Base-by-base conservation (phyloP, 1,140 invertebrate species). In the Platyura marginata region DNA sequence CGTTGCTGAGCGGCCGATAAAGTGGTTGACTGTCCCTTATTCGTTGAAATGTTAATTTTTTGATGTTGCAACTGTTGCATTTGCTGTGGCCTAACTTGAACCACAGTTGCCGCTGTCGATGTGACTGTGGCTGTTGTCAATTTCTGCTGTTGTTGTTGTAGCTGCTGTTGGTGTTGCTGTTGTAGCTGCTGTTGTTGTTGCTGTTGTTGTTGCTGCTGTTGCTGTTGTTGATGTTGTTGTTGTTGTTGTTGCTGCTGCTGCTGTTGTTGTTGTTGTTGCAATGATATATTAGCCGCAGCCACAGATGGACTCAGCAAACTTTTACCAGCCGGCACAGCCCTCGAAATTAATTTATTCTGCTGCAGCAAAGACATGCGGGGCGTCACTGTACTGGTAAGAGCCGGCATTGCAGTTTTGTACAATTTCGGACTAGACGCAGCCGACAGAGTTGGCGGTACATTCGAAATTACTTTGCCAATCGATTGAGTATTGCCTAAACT, bases 1-100 rank as follows among this genome's bases (percentile, higher is more conserved):
- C 56, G 55, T 43, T 57, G 57, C 22, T 59, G 57, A 10, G 56
- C 45, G 2, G 48, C 47, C 10, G 53, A 52, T 40, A 60, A 57
- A 48, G 39, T 59, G 53, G 21, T 29, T 20, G 10, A 9, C 21
- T 29, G 25, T 6, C 6, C 25, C 13, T 29, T 29, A 29, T 18
- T 18, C 5, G 18, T 38, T 3, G 36, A 18, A 18, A 18, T 18
- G 10, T 18, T 38, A 3, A 4, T 4, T 18, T 38, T 29, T 29
- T 6, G 25, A 6, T 29, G 25, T n/a, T n/a, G n/a, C n/a, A n/a
- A n/a, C n/a, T n/a, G n/a, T n/a, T n/a, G n/a, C 25, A 29, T 29
- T 29, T 29, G 25, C 25, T 29, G 25, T 29, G n/a, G n/a, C n/a
- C 25, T 13, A n/a, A n/a, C n/a, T n/a, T n/a, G n/a, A n/a, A n/a